Evolutionary conservation across 2,797 vertebrate genomes (phyloP), one percentile per base, ranked within the genome.

Genomic region (Synanceia verrucosa): DNA sequence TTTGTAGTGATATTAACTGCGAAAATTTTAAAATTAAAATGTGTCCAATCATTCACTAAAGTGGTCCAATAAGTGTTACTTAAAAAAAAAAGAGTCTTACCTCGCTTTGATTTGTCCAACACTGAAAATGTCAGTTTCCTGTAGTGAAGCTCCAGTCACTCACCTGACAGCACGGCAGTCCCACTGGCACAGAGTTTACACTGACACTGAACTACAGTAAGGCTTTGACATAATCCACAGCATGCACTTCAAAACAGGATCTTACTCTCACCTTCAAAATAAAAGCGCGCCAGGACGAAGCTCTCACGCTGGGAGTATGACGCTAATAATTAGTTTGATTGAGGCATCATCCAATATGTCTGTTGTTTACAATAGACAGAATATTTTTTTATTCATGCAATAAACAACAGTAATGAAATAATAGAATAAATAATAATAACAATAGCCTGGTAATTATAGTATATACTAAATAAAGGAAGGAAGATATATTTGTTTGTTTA

Each of bases 111-210:
- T 56, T 3, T 14, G 2, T 57, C 14, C 24, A 23, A 48, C 6
- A 4, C 53, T 65, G 13, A 19, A 39, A 62, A 34, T 11, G 6
- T 14, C 3, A 58, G 10, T 4, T 0, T 34, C 58, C 21, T 19
- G 47, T 4, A 0, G 16, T 21, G 28, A 47, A 31, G 19, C 11
- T 62, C 9, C 52, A 16, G 37, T 47, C 37, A 43, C n/a, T 55
- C 78, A 88, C 77, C 84, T 88, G 69, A 80, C 52, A 61, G 57
- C 12, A 37, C 26, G 3, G 6, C n/a, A 61, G 9, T 39, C 5
- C 8, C 65, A 71, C 72, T 66, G 21, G 9, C 23, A n/a, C 6
- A 9, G 19, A 60, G 11, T 44, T 63, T 28, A 34, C 24, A 4
- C 39, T 13, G 44, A 47, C 10, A 36, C n/a, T 19, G 4, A 60